Base-by-base conservation (phyloP, 1,140 invertebrate genomes). In the Bombyx mori region DNA sequence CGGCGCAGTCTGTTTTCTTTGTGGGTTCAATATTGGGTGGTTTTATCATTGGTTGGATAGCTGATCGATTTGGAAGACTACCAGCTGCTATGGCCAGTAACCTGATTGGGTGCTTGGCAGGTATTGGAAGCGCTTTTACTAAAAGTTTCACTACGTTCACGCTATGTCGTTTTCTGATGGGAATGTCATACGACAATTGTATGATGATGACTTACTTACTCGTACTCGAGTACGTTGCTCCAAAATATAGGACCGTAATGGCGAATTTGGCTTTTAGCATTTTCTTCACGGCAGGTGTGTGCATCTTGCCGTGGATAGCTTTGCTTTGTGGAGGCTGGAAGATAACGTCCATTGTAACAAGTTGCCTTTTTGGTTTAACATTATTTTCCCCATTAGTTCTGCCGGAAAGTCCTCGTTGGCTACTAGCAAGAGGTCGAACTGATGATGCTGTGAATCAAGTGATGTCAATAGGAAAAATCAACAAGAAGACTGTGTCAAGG, bases 141-240 rank as follows among this genome's bases (percentile, higher is more conserved):
- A 82, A 75, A 43, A 88, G 90, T 67, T 92, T 92, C 62, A 62
- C 82, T 44, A 86, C 89, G 26, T 93, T 92, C 89, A 74, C 88
- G 3, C 57, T 90, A 12, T 90, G 91, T 63, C 82, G 92, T 45
- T 88, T 93, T 61, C 89, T 92, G 44, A 91, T 92, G 53, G 92
- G 92, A 3, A 90, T 93, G 69, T 91, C 92, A 7, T 95, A 94
- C 79, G 93, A 95, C 77, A 94, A 93, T 66, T 94, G 94, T 79
- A 93, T 93, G 58, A 94, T 94, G 92, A 94, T 94, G 92, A 64
- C 59, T 2, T 84, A 82, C 49, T 61, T 82, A 67, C 61, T 80
- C 85, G 91, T 91, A 18, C 89, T 92, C 60, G 92, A 93, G 77
- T 82, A 92, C 52, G 90, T 92, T 8, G 91, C 91, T 8, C 90